phyloP scores from a whole-genome alignment of 2,113 vertebrate genomes.

The Lagopus muta region DNA sequence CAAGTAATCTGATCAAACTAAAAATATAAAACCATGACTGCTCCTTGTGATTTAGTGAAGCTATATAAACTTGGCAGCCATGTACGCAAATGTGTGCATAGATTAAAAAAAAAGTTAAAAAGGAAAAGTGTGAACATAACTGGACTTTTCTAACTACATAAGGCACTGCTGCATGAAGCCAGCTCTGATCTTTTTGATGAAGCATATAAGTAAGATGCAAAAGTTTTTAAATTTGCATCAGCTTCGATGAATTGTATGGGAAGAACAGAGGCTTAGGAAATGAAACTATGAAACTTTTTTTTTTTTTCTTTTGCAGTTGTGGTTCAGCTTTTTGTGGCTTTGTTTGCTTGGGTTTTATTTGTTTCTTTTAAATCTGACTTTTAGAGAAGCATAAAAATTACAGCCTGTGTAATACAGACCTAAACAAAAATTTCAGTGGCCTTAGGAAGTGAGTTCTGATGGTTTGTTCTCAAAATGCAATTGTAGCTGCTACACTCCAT shows the following conservation, averaged over 20 bases:
- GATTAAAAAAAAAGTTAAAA: neutral
- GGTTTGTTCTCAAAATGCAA: neutral
- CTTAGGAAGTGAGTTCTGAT: neutral
- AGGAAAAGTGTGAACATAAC: neutral
- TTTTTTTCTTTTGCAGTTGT: conserved; percentile 14
- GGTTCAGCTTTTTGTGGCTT: neutral
- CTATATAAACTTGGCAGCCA: neutral
- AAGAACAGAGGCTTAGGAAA: neutral
- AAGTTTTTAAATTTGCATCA: neutral
- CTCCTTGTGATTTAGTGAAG: neutral
- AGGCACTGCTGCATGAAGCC: neutral
- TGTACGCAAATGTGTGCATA: rapidly evolving
- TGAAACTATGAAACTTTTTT: neutral
- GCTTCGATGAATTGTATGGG: neutral
- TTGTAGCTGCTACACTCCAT: neutral
- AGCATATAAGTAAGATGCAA: neutral
- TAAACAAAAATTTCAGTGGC: neutral
- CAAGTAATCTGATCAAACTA: neutral
- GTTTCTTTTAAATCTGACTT: neutral
- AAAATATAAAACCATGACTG: neutral
- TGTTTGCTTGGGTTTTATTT: neutral
- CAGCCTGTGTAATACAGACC: neutral
- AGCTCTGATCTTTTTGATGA: neutral
- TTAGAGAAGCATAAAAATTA: neutral
- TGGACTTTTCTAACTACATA: neutral